Evolutionary conservation across 1,140 invertebrate genomes (phyloP), one percentile per base, ranked within the genome.

Genomic region (Drosophila takahashii): DNA sequence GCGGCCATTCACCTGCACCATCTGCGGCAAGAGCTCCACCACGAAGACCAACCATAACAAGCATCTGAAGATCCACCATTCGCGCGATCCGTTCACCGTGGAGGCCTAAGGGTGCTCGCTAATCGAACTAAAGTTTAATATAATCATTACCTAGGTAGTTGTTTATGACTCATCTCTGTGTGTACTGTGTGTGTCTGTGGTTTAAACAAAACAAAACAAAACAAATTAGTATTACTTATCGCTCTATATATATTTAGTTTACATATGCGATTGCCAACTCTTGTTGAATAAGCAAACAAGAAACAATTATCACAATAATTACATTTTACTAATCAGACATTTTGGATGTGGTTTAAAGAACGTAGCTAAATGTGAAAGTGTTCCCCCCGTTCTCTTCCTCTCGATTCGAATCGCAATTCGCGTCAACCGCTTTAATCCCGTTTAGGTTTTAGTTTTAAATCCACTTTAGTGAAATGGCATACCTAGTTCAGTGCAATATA

Each of bases 1-100:
- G n/a, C 94, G 96, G 52, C 97, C 97, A 1, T 97, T 96, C 91
- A 94, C 95, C 0, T 98, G 97, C 92, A 96, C 96, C 73, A 96
- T 97, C 52, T 98, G 97, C 92, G 96, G 96, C 2, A 97, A 97
- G 92, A 95, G 95, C 11, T 97, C 96, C 27, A 95, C 95, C 74
- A 97, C 96, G 32, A 97, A 97, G 92, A 97, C 96, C 27, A 97
- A 97, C 93, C 96, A 97, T 81, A 97, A 97, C 86, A 97, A 97
- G 91, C 96, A 97, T 90, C 94, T 97, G 39, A 96, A 96, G 90
- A 97, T 97, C 78, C 97, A 97, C 92, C 96, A 97, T 93, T 96
- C 96, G 36, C 93, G 96, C 37, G 96, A 97, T 91, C 95, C 96
- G 16, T 95, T 97, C 59, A 97, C 96, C 73, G 96, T 96, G 7